Evolutionary conservation across 2,113 vertebrate genomes (phyloP).

Genomic region (Oostethus manadensis): DNA sequence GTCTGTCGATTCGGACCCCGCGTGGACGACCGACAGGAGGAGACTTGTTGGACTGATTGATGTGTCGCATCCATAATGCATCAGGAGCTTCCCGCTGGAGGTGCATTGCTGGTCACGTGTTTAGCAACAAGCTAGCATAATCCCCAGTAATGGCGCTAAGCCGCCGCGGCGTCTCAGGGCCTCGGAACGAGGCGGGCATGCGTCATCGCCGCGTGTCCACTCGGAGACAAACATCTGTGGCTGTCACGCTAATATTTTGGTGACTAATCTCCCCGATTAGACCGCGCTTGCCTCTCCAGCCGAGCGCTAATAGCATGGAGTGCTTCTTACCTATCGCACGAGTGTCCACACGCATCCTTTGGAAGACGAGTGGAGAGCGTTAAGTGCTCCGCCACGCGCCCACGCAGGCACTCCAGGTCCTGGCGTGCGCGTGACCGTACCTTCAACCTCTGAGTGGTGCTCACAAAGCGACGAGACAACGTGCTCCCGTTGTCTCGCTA

Average conservation of each 20-base stretch:
- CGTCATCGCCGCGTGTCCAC: not conserved
- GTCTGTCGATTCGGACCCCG: not conserved
- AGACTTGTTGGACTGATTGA: not conserved
- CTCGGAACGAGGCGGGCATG: not conserved
- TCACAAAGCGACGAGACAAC: too few relatives aligned
- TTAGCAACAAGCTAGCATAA: not conserved
- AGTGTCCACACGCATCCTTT: not conserved
- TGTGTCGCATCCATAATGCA: not conserved
- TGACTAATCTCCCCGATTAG: not conserved
- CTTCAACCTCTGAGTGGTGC: not conserved
- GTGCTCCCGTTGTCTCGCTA: too few relatives aligned
- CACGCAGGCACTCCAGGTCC: not conserved
- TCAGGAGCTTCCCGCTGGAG: slow-evolving; percentile 3
- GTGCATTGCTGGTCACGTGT: not conserved
- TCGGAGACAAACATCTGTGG: not conserved
- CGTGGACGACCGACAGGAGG: not conserved
- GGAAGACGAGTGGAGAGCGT: not conserved
- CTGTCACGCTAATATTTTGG: not conserved
- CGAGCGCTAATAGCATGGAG: slow-evolving; percentile 5
- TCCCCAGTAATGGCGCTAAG: not conserved
- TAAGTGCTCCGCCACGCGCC: not conserved
- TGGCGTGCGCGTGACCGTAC: not conserved
- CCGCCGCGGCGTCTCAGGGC: not conserved
- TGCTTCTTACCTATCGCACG: not conserved
- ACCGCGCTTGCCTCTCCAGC: not conserved